These are phyloP conservation scores for Meta bourneti DNA, from an alignment of 2,888 invertebrate species.

Conservation along the genomic window DNA sequence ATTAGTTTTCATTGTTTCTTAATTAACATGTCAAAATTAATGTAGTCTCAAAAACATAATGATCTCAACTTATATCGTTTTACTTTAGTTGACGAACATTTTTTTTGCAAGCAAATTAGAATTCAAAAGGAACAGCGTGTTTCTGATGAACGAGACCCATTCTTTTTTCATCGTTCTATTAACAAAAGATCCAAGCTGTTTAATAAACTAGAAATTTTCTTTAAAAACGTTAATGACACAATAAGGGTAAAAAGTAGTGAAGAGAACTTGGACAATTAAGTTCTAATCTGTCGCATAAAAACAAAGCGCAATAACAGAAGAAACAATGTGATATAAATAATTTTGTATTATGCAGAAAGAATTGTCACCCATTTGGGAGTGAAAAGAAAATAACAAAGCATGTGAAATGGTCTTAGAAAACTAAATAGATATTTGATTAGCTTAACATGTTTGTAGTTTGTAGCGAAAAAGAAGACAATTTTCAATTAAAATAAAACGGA, in stretches of 20 bases:
- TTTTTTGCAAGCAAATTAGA: too few relatives aligned
- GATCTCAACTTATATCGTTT: too few relatives aligned
- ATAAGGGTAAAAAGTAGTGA: background rate
- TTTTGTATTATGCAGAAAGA: background rate
- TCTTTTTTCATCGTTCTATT: background rate
- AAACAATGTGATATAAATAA: background rate
- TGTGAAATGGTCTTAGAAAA: background rate
- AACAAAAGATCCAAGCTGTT: background rate
- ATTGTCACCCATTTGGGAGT: background rate
- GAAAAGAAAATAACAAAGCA: background rate
- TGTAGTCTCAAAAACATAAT: too few relatives aligned
- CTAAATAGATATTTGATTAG: background rate
- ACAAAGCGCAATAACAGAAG: background rate
- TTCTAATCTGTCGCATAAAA: background rate
- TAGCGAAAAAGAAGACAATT: background rate
- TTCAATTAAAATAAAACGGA: background rate
- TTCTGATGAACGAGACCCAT: background rate
- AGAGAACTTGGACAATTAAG: background rate
- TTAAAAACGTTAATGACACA: background rate
- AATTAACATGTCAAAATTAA: too few relatives aligned
- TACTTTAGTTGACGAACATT: too few relatives aligned
- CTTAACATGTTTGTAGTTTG: background rate
- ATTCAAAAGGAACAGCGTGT: too few relatives aligned
- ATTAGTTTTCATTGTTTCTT: too few relatives aligned
- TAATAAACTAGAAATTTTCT: background rate